A percentile compares a stretch with the other conserved stretches of the same genome.
phyloP scores from a whole-genome alignment of 2,113 vertebrate genomes.

The Xiphophorus couchianus region DNA sequence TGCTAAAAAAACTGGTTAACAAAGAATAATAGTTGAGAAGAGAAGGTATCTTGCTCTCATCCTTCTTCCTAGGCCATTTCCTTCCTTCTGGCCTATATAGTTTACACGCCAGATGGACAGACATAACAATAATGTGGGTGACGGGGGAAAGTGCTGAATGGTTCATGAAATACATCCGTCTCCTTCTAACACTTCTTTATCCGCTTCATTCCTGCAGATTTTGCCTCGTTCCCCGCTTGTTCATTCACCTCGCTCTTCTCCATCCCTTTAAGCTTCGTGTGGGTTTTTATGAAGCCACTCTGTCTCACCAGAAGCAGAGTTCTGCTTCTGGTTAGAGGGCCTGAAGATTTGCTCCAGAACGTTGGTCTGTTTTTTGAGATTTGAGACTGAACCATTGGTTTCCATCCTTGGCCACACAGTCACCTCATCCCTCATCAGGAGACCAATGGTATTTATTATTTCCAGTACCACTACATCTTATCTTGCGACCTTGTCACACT shows the following conservation, averaged over 20 bases:
- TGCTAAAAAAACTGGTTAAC: slow-evolving; percentile 80
- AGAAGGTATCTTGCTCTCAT: slow-evolving; percentile 74
- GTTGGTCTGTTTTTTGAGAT: slow-evolving; percentile 47
- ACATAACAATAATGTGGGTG: slow-evolving; percentile 57
- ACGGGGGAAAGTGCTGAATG: slow-evolving; percentile 54
- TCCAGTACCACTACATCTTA: slow-evolving; percentile 61
- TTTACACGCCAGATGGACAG: slow-evolving; percentile 63
- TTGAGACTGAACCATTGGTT: slow-evolving; percentile 53
- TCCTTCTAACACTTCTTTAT: slow-evolving; percentile 38
- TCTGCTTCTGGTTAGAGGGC: slow-evolving; percentile 35
- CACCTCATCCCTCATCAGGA: slow-evolving; percentile 61
- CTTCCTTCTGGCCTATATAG: slow-evolving; percentile 73
- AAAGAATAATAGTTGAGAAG: slow-evolving; percentile 78
- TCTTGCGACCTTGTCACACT: slow-evolving; percentile 59
- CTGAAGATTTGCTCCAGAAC: slow-evolving; percentile 41
- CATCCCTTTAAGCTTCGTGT: slow-evolving; percentile 28
- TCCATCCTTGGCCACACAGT: slow-evolving; percentile 38
- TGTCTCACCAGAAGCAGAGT: slow-evolving; percentile 52
- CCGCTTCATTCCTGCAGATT: slow-evolving; percentile 36
- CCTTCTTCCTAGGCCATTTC: slow-evolving; percentile 70
- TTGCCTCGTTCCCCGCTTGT: slow-evolving; percentile 27
- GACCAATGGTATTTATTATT: slow-evolving; percentile 63
- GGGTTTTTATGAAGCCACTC: slow-evolving; percentile 52
- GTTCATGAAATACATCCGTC: slow-evolving; percentile 65
- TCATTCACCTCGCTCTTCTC: slow-evolving; percentile 36